phyloP scores from a whole-genome alignment of 2,113 vertebrate genomes.

The Corvus hawaiiensis region DNA sequence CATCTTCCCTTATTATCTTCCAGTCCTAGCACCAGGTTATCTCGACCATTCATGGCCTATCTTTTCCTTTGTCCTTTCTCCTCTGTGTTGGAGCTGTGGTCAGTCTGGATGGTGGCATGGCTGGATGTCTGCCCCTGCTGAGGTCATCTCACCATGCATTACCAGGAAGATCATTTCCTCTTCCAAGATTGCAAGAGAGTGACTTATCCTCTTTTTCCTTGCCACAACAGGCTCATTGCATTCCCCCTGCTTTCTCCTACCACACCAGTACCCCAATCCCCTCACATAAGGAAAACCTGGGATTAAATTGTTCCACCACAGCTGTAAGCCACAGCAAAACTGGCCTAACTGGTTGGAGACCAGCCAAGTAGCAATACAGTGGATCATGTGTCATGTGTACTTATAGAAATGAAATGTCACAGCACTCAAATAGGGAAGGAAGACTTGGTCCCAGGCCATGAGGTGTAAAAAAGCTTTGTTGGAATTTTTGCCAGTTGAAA shows the following conservation, averaged over 20 bases:
- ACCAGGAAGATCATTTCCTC: not conserved
- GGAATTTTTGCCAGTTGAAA: slow-evolving; percentile 34
- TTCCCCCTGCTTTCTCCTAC: not conserved
- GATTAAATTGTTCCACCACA: slow-evolving; percentile 11
- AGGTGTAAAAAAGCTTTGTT: slow-evolving; percentile 36
- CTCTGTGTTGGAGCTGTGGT: not conserved
- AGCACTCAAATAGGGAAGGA: slow-evolving; percentile 23
- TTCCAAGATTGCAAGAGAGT: not conserved
- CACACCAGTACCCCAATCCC: not conserved
- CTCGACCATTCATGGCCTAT: rapidly evolving
- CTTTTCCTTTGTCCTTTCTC: not conserved
- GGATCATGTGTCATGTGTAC: slow-evolving; percentile 37
- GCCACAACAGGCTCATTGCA: not conserved
- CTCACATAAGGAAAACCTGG: not conserved
- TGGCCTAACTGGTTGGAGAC: slow-evolving; percentile 32
- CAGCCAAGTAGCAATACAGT: slow-evolving; percentile 22
- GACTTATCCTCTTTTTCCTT: not conserved
- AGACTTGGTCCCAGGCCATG: slow-evolving; percentile 27
- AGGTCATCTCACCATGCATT: not conserved
- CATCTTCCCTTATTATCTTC: not conserved
- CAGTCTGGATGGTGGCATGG: not conserved
- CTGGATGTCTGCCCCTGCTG: not conserved
- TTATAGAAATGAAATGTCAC: slow-evolving; percentile 53
- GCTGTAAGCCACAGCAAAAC: slow-evolving; percentile 30
- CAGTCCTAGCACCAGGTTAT: not conserved